Conservation (phyloP, 2,113 vertebrate species). For the Pituophis catenifer region DNA sequence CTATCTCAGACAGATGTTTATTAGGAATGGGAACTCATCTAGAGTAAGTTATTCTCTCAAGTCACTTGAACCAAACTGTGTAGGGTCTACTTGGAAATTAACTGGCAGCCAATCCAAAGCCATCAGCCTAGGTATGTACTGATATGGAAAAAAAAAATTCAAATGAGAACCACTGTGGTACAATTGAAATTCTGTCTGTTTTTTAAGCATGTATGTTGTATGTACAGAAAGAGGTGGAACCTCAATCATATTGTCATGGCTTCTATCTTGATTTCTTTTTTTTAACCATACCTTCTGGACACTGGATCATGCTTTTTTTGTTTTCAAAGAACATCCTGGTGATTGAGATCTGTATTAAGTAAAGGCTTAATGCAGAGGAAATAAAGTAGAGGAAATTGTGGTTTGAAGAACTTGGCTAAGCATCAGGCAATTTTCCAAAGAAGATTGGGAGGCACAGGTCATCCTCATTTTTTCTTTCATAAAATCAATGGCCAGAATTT, state of each 20-base stretch:
- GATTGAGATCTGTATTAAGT: not conserved
- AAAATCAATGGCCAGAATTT: not conserved
- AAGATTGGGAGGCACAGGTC: not conserved
- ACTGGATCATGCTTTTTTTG: not conserved
- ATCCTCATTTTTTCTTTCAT: not conserved
- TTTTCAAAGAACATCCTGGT: not conserved
- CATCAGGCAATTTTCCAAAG: not conserved
- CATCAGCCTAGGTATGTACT: not conserved
- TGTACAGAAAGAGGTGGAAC: not conserved
- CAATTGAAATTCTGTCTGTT: not conserved
- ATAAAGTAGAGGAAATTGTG: not conserved
- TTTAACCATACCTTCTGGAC: not conserved
- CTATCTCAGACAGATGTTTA: not conserved
- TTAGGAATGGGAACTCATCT: not conserved
- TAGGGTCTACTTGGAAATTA: not conserved
- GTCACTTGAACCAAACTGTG: not conserved
- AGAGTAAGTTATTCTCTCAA: not conserved
- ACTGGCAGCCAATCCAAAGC: not conserved
- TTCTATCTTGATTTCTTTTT: not conserved
- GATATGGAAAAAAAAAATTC: not conserved
- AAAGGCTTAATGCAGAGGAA: not conserved
- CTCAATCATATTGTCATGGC: not conserved
- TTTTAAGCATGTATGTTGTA: not conserved
- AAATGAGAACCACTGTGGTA: not conserved
- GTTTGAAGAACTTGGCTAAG: not conserved